Conservation (phyloP, 2,888 invertebrate species). For the Prosapia bicincta region DNA sequence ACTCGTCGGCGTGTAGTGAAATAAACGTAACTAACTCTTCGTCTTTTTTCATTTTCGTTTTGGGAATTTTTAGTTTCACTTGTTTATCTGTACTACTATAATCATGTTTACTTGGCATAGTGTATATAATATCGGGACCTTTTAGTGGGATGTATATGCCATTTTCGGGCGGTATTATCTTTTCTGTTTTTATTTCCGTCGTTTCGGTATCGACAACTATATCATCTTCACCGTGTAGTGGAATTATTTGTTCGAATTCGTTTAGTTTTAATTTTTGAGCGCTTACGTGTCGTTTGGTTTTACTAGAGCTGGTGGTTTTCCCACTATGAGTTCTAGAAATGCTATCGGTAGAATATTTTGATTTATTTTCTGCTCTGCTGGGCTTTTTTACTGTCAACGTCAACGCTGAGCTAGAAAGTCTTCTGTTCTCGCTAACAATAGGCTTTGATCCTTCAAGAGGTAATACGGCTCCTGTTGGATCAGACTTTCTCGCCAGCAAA, state of each 20-base stretch:
- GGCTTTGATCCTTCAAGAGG: conserved; percentile 28
- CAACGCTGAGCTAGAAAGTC: not conserved
- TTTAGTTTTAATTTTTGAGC: conserved; percentile 1
- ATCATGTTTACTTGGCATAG: conserved; percentile 10
- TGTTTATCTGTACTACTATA: conserved; percentile 1
- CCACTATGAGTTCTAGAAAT: not conserved
- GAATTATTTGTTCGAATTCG: conserved; percentile 22
- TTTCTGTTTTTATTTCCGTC: not conserved
- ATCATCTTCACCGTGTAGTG: conserved; percentile 28
- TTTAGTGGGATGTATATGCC: conserved; percentile 50
- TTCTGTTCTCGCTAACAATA: conserved; percentile 15
- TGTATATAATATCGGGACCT: conserved; percentile 42
- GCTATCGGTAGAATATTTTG: not conserved
- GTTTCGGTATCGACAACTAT: conserved; percentile 10
- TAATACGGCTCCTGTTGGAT: conserved; percentile 35
- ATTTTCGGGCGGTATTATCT: conserved; percentile 33
- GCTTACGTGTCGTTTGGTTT: not conserved
- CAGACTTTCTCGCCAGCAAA: conserved; percentile 34
- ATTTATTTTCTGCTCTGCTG: not conserved
- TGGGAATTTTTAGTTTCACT: conserved; percentile 11
- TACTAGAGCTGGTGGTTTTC: not conserved
- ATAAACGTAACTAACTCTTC: conserved; percentile 36
- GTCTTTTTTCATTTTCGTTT: conserved; percentile 24
- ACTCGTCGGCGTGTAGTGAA: conserved; percentile 37
- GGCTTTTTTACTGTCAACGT: not conserved